phyloP scores from a whole-genome alignment of 2,888 invertebrate species.

The Unio pictorum region DNA sequence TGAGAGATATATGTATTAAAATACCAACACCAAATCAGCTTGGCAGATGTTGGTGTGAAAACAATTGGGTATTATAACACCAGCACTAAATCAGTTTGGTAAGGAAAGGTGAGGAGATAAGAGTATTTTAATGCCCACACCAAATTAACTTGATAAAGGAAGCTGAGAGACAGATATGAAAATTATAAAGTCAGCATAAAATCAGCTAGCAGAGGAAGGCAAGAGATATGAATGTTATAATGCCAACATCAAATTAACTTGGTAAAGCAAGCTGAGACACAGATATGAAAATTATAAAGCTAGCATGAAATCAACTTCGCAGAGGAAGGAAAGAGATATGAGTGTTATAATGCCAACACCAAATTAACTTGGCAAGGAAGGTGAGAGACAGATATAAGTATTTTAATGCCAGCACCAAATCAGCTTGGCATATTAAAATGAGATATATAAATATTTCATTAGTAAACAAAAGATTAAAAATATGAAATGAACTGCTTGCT shows the following conservation, averaged over 20 bases:
- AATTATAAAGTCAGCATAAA: conserved; percentile 60
- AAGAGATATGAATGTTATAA: conserved; percentile 47
- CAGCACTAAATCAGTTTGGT: conserved; percentile 66
- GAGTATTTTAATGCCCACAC: conserved; percentile 57
- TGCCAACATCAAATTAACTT: conserved; percentile 61
- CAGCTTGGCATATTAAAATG: too few species aligned
- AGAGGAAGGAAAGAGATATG: too few species aligned
- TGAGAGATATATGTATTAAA: conserved; percentile 48
- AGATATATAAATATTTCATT: too few species aligned
- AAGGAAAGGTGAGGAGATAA: conserved; percentile 42
- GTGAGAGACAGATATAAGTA: too few species aligned
- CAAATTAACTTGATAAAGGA: conserved; percentile 62
- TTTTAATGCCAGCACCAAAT: too few species aligned
- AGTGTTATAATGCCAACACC: too few species aligned
- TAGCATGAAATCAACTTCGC: too few species aligned
- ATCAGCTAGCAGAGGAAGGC: conserved; percentile 65
- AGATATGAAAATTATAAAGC: too few species aligned
- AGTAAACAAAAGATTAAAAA: too few species aligned
- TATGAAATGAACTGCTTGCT: too few species aligned
- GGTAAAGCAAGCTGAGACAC: conserved; percentile 54
- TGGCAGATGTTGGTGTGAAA: conserved; percentile 59
- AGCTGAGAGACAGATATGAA: conserved; percentile 29
- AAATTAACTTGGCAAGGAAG: too few species aligned
- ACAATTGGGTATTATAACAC: conserved; percentile 51
- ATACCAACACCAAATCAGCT: conserved; percentile 60